phyloP scores from a whole-genome alignment of 2,113 vertebrate species.

The Anser cygnoides region DNA sequence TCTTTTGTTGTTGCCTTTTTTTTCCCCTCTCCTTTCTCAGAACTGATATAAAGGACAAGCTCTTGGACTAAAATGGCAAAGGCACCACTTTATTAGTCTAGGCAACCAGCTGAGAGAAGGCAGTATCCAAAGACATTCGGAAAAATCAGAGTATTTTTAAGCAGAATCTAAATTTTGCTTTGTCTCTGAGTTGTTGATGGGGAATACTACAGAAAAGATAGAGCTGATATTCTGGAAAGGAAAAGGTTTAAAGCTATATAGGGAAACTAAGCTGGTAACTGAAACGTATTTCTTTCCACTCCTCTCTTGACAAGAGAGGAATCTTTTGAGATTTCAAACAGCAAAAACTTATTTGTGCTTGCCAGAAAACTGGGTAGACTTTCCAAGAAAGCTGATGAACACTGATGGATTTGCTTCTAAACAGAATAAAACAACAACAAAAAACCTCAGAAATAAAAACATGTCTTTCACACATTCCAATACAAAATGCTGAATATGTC shows the following conservation, averaged over 20 bases:
- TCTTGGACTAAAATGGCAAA: background rate
- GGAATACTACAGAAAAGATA: background rate
- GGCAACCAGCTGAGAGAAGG: background rate
- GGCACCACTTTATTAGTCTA: background rate
- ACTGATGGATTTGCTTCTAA: background rate
- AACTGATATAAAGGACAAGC: background rate
- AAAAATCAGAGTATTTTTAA: background rate
- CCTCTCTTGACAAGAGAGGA: background rate
- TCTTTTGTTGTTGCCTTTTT: too few relatives aligned
- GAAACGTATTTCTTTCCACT: background rate
- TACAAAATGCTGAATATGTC: background rate
- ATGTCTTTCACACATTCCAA: background rate
- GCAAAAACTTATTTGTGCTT: background rate
- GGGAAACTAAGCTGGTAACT: fast-evolving
- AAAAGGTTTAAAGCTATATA: background rate
- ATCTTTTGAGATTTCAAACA: background rate
- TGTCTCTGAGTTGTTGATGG: background rate
- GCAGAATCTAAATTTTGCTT: background rate
- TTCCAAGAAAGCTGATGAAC: background rate
- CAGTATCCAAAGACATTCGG: background rate
- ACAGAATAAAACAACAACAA: background rate
- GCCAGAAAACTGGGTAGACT: background rate
- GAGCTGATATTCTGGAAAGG: background rate
- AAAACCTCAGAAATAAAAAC: background rate
- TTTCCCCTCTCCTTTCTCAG: too few relatives aligned